A percentile compares a stretch with the other conserved stretches of the same genome.
Conservation (phyloP, 2,113 vertebrate genomes). For the Caranx melampygus region DNA sequence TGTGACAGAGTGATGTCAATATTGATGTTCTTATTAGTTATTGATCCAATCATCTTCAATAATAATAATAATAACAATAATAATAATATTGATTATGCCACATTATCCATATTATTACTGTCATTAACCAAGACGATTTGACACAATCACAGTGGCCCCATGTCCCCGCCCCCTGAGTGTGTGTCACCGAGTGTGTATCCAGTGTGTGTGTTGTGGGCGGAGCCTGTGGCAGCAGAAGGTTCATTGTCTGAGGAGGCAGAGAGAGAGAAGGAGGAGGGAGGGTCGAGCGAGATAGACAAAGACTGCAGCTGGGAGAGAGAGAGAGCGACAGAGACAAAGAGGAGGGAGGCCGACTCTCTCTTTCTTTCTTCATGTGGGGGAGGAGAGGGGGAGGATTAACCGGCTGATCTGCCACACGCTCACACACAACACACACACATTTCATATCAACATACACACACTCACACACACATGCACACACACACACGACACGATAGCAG, state of each 20-base stretch:
- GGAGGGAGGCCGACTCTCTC: conserved; percentile 57
- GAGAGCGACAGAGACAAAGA: conserved; percentile 66
- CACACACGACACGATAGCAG: conserved; percentile 22
- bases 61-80: too few relatives aligned
- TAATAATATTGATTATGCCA: too few relatives aligned
- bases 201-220: conserved; percentile 53
- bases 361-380: conserved; percentile 73
- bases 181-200: conserved; percentile 1
- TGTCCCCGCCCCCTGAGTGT: neutral
- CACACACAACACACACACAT: conserved; percentile 36
- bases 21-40: too few relatives aligned
- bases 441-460: conserved; percentile 30
- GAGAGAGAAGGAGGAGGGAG: conserved; percentile 39
- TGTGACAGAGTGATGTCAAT: too few relatives aligned
- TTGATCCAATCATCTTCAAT: too few relatives aligned
- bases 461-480: conserved; percentile 46
- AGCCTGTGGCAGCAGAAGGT: conserved; percentile 67
- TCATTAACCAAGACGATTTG: too few relatives aligned
- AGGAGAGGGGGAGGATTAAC: conserved; percentile 77
- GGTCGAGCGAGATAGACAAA: conserved; percentile 60
- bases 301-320: conserved; percentile 61
- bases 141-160: too few relatives aligned
- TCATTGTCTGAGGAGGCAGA: conserved; percentile 72
- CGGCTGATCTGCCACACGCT: conserved; percentile 67
- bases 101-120: too few relatives aligned